Evolutionary conservation across 2,797 vertebrate species (phyloP), one percentile per base, ranked within the genome.

Genomic region (Triplophysa yarkandensis): DNA sequence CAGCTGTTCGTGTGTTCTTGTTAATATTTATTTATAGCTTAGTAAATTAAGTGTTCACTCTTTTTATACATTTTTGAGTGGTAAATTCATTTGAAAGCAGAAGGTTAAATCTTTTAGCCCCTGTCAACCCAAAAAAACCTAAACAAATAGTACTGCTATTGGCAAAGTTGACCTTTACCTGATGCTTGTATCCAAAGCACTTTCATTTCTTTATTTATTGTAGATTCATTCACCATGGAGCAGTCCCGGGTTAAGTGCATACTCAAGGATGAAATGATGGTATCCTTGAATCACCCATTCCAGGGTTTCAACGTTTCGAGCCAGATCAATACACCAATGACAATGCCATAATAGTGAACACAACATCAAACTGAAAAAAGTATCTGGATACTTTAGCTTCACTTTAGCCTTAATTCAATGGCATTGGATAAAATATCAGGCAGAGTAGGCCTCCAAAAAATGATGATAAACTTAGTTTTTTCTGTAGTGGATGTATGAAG

Each of bases 21-120:
- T 46, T 17, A 21, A 64, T 30, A 25, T 43, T 64, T 64, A 64
- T 55, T 54, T 43, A 28, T 43, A 30, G 46, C 21, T 10, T 3
- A 54, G 4, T 5, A 43, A 73, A 64, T 64, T 30, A 43, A 1
- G n/a, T n/a, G 17, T 64, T 69, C 36, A 57, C n/a, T n/a, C n/a
- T n/a, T n/a, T n/a, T n/a, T n/a, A n/a, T n/a, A n/a, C n/a, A n/a
- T 2, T 4, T 32, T 7, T 4, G 32, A 3, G 32, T 32, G 32
- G 32, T 32, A 32, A 32, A 32, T 32, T 3, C 32, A 4, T 32
- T 32, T 32, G 32, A 32, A 7, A 32, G 32, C 32, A n/a, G 36
- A 39, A 10, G 17, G 8, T 48, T n/a, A 57, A 14, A 27, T 13
- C n/a, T 30, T 44, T 70, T 7, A 70, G 19, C 27, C 57, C 60